Base-by-base conservation (phyloP, 2,113 vertebrate species). In the Passer domesticus region DNA sequence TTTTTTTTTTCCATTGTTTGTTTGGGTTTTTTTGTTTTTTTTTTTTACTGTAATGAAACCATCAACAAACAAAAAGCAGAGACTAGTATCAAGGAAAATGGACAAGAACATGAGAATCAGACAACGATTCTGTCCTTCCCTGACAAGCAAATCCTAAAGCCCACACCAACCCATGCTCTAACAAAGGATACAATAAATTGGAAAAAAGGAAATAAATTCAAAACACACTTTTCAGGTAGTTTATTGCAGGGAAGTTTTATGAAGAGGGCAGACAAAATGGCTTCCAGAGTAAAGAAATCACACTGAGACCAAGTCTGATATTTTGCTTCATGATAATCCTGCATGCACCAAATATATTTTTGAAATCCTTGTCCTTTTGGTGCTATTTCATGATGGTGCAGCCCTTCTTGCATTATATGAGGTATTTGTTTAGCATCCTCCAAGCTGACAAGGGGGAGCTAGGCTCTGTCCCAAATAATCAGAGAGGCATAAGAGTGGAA, bases 361-460 rank as follows among this genome's bases (percentile, higher is more conserved):
- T 0, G 1, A 56, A 46, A 28, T 23, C n/a, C 6, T 39, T 47
- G 25, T 20, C 31, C 31, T 23, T 83, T 58, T 19, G 14, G 5
- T 50, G 31, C 28, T 4, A 58, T 63, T 56, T 62, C 44, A 17
- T 12, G 49, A 20, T 0, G 0, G 18, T 14, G 8, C 18, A 66
- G 9, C 20, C 35, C 41, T 11, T 18, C 28, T 43, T 35, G 20
- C 7, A 11, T 2, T 2, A 12, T 7, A 20, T 5, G 0, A 43
- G 24, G 7, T n/a, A 8, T 49, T 62, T 35, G 4, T 56, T 79
- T 10, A 74, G 12, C 23, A 19, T 66, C 41, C 13, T 53, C 16
- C 0, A 0, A n/a, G 20, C 60, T 47, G 60, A 22, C 4, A 6
- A 5, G 0, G 5, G 16, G 30, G 23, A 83, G 7, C 7, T 24